Conservation (phyloP, 2,113 vertebrate genomes). For the Indicator maculatus region DNA sequence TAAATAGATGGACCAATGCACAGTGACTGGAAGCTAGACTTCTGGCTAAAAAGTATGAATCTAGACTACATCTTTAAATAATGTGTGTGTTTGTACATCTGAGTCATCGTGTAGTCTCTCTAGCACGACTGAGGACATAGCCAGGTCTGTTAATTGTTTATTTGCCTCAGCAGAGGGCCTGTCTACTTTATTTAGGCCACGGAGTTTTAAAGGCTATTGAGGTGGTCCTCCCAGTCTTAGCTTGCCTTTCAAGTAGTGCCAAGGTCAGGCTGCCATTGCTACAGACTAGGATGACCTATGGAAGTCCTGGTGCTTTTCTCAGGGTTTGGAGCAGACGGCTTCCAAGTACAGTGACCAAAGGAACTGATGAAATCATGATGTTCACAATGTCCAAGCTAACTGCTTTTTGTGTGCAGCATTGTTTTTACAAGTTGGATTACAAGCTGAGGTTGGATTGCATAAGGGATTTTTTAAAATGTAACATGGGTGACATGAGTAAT, state of each 20-base stretch:
- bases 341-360: background rate
- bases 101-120: background rate
- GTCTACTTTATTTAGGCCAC: background rate
- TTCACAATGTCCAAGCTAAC: background rate
- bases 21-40: background rate
- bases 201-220: background rate
- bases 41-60: background rate
- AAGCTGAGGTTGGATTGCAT: background rate
- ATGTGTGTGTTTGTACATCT: background rate
- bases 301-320: background rate
- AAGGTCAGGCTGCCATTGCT: background rate
- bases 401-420: background rate
- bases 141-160: background rate
- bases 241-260: background rate
- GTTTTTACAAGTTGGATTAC: background rate
- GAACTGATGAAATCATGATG: background rate
- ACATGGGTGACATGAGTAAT: background rate
- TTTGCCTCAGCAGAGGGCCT: background rate
- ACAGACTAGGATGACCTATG: background rate
- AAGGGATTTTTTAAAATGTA: background rate
- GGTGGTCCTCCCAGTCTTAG: background rate
- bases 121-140: background rate
- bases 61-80: background rate
- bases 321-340: background rate
- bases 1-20: accelerated